Evolutionary conservation across 1,140 invertebrate species (phyloP), one percentile per base, ranked within the genome.

Genomic region (Drosophila ambigua): DNA sequence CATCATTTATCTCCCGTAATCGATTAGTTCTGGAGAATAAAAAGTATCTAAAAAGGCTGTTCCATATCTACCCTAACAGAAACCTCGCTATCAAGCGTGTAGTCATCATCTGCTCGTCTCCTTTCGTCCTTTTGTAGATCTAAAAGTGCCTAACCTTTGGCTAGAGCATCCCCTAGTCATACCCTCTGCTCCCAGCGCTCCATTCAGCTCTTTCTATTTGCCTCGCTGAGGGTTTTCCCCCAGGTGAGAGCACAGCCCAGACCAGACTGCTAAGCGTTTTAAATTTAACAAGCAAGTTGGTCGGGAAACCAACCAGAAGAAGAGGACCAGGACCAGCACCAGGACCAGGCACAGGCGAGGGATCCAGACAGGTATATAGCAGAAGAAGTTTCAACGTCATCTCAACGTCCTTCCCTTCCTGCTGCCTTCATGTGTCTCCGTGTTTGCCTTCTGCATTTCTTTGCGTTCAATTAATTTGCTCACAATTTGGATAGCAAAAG

Each of bases 391-490:
- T 62, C 59, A 58, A 50, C 55, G 51, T 28, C 65, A 64, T 65
- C 61, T 49, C 62, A 11, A 20, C 20, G 26, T 66, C 20, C 62
- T 4, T 20, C 24, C 5, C 23, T 11, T 8, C 20, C 5, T 11
- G 43, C 28, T 55, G 35, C 11, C 35, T 13, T 13, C 35, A 20
- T 13, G 11, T 39, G 35, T 11, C 35, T 39, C 11, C 11, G 58
- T 88, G 83, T 88, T 88, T 88, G 59, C 83, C 79, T 83, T 78
- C 76, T 82, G 79, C 79, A 74, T 88, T 74, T 88, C 75, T 79
- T 83, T 88, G 79, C 83, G 83, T 88, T 88, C 83, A 88, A 88
- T 88, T 88, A 88, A 88, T 88, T 88, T 88, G 83, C 83, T 75
- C 79, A 73, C 83, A 88, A 83, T 83, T 88, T 83, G 83, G 75